Base-by-base conservation (phyloP, 64 coral and sea anemone species). In the Hydrozoanthus tunicans region DNA sequence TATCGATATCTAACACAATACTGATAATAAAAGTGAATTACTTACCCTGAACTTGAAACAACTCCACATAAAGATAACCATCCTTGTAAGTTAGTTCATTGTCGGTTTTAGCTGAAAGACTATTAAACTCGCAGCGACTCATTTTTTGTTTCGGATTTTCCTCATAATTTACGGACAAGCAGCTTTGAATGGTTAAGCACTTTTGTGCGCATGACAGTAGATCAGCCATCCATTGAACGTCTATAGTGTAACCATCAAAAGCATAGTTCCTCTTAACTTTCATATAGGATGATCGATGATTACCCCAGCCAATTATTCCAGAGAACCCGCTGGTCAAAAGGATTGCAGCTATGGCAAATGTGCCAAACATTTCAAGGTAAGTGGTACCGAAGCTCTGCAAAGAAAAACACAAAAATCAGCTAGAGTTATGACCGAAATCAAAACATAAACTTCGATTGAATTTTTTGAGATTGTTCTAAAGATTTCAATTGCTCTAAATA, bases 161-260 rank as follows among this genome's bases (percentile, higher is more conserved):
- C 84, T 59, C 54, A 17, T 88, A 88, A 17, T 88, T 88, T 43
- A 88, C 69, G 51, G 84, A 88, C 9, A 74, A 59, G 17, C 84
- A 88, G 59, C 68, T 69, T 15, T 74, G 55, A 43, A 13, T 56
- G 6, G 54, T 27, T 56, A 88, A 57, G 13, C 84, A 88, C 6
- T 56, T 70, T 15, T 75, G 84, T 51, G 84, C 84, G 56, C 84
- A 88, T 60, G 84, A 88, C 68, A 88, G 7, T 5, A 73, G 43
- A 9, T 70, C 53, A 5, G 59, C 58, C 23, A 70, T 75, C 84
- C 68, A 43, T 6, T 74, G 84, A 51, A 20, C 60, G 20, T 59
- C 68, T 43, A 88, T 5, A 73, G 61, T n/a, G 84, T 27, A 88
- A 69, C 84, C 84, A 13, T 59, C 55, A 51, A 88, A 69, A 59